Conservation (phyloP, 30 jellyfish, hydroid and myxozoan genomes). For the Catostylus mosaicus region DNA sequence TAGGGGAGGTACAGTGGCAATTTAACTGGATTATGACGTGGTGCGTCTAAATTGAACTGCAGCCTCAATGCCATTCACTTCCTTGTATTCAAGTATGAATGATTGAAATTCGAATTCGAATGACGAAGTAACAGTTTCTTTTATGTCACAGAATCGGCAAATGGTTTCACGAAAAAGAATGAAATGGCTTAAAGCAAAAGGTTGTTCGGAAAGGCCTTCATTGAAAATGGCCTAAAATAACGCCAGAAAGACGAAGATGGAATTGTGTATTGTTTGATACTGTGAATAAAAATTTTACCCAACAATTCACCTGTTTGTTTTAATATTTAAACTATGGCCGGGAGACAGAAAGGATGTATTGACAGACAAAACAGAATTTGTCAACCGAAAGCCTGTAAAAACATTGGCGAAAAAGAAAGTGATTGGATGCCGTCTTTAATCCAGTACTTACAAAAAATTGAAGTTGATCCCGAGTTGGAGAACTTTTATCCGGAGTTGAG, state of each 20-base stretch:
- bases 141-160: too few relatives aligned
- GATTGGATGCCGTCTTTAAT: conserved; percentile 28
- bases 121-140: too few relatives aligned
- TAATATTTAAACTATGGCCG: not conserved
- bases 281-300: not conserved
- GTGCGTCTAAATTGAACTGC: too few relatives aligned
- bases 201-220: too few relatives aligned
- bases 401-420: not conserved
- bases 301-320: not conserved
- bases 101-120: too few relatives aligned
- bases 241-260: too few relatives aligned
- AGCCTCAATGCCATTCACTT: not conserved
- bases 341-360: not conserved
- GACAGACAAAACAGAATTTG: not conserved
- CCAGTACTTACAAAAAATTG: conserved; percentile 33
- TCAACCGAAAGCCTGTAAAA: conserved; percentile 5
- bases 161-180: too few relatives aligned
- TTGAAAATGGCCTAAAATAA: too few relatives aligned
- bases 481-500: conserved; percentile 22
- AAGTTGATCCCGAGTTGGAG: conserved; percentile 44
- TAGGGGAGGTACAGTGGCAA: not conserved
- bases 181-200: too few relatives aligned
- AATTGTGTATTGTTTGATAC: not conserved
- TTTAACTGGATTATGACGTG: too few relatives aligned
- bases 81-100: too few relatives aligned